Evolutionary conservation across 2,888 invertebrate species (phyloP).

Genomic region (Anagyrus pseudococci): DNA sequence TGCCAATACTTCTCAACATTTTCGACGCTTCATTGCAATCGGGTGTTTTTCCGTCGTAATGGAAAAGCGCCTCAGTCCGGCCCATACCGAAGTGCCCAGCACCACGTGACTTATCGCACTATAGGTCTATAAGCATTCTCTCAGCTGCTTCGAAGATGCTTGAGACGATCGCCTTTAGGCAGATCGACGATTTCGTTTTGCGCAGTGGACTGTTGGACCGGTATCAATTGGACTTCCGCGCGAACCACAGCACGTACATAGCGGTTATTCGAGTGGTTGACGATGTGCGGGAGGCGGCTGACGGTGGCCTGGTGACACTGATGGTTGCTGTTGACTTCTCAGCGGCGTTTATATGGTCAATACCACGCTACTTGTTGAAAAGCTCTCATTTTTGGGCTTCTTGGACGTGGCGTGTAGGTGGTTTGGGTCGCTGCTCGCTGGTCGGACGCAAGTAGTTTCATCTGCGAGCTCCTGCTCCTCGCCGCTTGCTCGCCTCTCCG

Average conservation of each 20-base stretch:
- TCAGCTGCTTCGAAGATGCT: neutral
- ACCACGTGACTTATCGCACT: neutral
- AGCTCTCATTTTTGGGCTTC: neutral
- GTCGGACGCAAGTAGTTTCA: neutral
- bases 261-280: neutral
- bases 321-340: slow-evolving; percentile 16
- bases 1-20: neutral
- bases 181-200: neutral
- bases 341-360: neutral
- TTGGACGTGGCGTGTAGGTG: neutral
- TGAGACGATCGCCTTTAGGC: neutral
- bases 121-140: neutral
- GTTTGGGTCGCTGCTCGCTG: neutral
- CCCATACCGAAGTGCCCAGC: neutral
- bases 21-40: slow-evolving; percentile 7
- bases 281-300: slow-evolving; percentile 2
- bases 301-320: neutral
- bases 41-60: neutral
- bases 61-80: neutral
- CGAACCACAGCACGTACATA: slow-evolving; percentile 2
- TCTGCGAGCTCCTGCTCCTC: neutral
- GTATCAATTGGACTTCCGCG: slow-evolving; percentile 4
- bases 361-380: neutral
- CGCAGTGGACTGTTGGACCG: neutral
- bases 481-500: neutral